Evolutionary conservation across 2,888 invertebrate genomes (phyloP), one percentile per base, ranked within the genome.

Genomic region (Glaucopsyche alexis): DNA sequence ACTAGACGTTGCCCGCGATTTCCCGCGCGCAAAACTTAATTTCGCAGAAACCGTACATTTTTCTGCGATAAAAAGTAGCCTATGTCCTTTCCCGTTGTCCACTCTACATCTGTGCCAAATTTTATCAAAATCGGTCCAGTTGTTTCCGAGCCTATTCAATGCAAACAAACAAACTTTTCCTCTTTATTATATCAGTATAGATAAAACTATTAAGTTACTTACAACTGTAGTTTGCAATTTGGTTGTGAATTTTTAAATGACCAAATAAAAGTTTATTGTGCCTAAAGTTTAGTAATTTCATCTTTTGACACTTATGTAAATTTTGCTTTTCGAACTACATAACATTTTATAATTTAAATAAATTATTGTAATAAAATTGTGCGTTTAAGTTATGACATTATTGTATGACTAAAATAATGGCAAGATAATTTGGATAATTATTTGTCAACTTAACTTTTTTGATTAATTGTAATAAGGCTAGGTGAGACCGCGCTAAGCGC

Each of bases 191-290:
- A n/a, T n/a, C n/a, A n/a, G n/a, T n/a, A n/a, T n/a, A n/a, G n/a
- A 29, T 29, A 29, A 29, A 47, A 47, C 13, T 47, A 47, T 8
- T 13, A 8, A 0, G 9, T 47, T 8, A 47, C 60, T 60, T 60
- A 60, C 60, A 29, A 60, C 13, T 38, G 60, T 60, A 60, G 29
- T 60, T 60, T 38, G 60, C 60, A 60, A 38, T 29, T 60, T 60
- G 60, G 13, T 60, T 60, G 60, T 60, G 60, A 60, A 60, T 60
- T 60, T 60, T 60, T 13, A 60, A 38, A 60, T 38, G 13, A 38
- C 29, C 29, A 14, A 60, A 60, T 60, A 60, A 38, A 47, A 8
- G 9, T 5, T 38, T 60, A 11, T 29, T 60, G 38, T 38, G 60
- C 29, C 60, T 29, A 29, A 60, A 38, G 13, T 1, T 60, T 13